phyloP scores from a whole-genome alignment of 2,113 vertebrate genomes.

The Solea solea region DNA sequence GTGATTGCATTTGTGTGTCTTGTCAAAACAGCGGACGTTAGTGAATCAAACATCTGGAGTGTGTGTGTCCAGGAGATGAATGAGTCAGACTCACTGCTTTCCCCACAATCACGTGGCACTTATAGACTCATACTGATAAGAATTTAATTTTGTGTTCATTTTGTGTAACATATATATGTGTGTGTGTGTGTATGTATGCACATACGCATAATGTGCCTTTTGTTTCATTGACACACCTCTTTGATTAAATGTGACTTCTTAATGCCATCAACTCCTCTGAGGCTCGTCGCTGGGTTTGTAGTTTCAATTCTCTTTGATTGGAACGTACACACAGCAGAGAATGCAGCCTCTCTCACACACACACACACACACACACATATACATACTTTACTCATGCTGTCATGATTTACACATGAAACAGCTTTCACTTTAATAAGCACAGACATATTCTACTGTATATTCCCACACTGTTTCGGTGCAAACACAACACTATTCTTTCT shows the following conservation, averaged over 20 bases:
- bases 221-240: constrained; percentile 26
- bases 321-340: constrained; percentile 18
- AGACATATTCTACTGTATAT: not conserved
- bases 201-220: not conserved
- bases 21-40: constrained; percentile 10
- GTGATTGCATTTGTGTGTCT: constrained; percentile 17
- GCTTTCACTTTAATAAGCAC: constrained; percentile 47
- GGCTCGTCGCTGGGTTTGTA: constrained; percentile 39
- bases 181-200: too few species aligned
- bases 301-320: constrained; percentile 39
- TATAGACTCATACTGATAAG: constrained; percentile 2
- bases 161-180: not conserved
- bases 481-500: constrained; percentile 8
- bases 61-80: constrained; percentile 28
- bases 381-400: constrained; percentile 28
- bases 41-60: constrained; percentile 41
- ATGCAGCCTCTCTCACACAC: constrained; percentile 12
- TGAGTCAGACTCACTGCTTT: constrained; percentile 7
- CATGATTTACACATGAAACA: constrained; percentile 44
- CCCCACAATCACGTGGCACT: constrained; percentile 5
- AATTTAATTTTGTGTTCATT: constrained; percentile 14
- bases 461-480: not conserved
- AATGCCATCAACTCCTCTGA: constrained; percentile 8
- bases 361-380: constrained; percentile 38
- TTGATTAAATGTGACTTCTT: constrained; percentile 25